These are phyloP conservation scores for Hypocryptadius cinnamomeus DNA, from an alignment of 2,113 vertebrate species.

Conservation along the genomic window DNA sequence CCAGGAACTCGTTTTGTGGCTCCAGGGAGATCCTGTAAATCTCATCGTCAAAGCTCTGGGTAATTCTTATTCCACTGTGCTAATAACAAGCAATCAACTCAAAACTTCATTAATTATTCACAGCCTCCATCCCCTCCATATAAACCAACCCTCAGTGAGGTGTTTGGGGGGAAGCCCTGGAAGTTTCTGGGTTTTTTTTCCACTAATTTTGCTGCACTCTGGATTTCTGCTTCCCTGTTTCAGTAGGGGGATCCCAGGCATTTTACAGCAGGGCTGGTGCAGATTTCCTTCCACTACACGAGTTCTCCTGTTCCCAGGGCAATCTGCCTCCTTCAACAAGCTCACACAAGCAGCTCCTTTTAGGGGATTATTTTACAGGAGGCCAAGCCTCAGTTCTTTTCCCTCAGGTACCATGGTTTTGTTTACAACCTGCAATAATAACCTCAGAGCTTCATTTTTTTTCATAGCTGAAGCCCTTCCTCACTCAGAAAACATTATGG, in stretches of 20 bases:
- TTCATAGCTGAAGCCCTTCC: background rate
- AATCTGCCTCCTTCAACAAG: background rate
- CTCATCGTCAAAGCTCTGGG: background rate
- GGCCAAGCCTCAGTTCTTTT: background rate
- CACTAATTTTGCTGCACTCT: background rate
- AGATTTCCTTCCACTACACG: background rate
- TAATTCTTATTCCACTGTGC: background rate
- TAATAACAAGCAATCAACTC: background rate
- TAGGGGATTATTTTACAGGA: background rate
- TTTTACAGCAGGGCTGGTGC: background rate
- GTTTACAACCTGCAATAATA: background rate
- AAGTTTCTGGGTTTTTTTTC: background rate
- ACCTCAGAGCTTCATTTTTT: background rate
- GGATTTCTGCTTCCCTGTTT: background rate
- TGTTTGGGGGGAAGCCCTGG: background rate
- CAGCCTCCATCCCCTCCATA: background rate
- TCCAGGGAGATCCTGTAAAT: background rate
- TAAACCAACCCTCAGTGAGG: background rate
- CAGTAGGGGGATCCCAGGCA: background rate
- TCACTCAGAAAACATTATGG: background rate
- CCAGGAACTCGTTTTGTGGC: accelerated
- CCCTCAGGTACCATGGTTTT: background rate
- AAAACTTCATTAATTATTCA: background rate
- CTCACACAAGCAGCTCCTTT: background rate
- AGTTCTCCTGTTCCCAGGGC: background rate